These are phyloP conservation scores for Acanthaster planci DNA, from an alignment of 35 echinoderm and acorn worm genomes.

Conservation along the genomic window DNA sequence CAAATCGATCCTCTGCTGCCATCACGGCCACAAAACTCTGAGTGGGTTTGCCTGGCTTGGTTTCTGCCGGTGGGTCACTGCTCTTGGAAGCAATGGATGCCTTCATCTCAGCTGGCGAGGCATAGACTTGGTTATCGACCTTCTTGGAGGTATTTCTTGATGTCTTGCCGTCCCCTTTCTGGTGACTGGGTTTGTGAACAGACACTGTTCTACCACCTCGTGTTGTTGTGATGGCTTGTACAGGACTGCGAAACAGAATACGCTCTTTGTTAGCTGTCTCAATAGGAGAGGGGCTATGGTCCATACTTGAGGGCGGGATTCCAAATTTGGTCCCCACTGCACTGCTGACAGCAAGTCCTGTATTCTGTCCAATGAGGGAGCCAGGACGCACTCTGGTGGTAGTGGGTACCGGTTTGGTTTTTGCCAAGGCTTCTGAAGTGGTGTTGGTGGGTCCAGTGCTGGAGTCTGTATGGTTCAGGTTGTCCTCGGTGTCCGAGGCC, in stretches of 20 bases:
- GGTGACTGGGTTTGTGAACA: constrained; percentile 43
- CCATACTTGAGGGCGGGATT: not conserved
- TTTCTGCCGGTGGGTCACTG: not conserved
- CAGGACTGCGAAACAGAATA: constrained; percentile 76
- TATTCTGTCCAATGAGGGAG: constrained; percentile 85
- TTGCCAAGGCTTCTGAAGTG: constrained; percentile 8
- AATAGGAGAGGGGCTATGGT: constrained; percentile 30
- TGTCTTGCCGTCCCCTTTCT: constrained; percentile 45
- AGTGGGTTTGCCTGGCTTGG: constrained; percentile 14
- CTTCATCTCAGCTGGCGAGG: constrained; percentile 39
- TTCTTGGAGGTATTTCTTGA: constrained; percentile 38
- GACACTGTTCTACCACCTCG: constrained; percentile 62
- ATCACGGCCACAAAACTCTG: constrained; percentile 35
- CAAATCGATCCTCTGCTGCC: constrained; percentile 41
- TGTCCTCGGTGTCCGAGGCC: constrained; percentile 13
- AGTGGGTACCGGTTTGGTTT: constrained; percentile 37
- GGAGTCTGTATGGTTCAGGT: not conserved
- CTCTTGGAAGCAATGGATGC: constrained; percentile 26
- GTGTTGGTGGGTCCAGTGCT: not conserved
- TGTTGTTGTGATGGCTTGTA: constrained; percentile 70
- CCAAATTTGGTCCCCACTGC: constrained; percentile 68
- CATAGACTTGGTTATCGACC: constrained; percentile 22
- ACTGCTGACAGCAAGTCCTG: constrained; percentile 68
- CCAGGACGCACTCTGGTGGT: constrained; percentile 64
- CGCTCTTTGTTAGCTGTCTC: constrained; percentile 36